Evolutionary conservation across 1,140 invertebrate species (phyloP).

Genomic region (Drosophila cardini): DNA sequence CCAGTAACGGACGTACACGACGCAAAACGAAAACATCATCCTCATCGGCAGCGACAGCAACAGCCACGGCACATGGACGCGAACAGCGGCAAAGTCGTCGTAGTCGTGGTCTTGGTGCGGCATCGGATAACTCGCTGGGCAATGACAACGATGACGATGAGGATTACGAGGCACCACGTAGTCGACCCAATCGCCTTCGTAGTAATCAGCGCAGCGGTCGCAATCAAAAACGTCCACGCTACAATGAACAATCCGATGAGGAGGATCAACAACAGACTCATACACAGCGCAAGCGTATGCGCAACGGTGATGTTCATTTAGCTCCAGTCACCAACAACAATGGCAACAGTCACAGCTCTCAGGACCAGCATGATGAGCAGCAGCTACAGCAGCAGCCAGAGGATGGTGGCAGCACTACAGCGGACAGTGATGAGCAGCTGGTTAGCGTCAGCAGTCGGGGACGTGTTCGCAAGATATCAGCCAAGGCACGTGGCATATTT

Average conservation of each 20-base stretch:
- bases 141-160: constrained; percentile 73
- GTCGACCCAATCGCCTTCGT: constrained; percentile 37
- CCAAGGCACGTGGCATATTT: constrained; percentile 90
- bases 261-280: constrained; percentile 84
- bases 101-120: constrained; percentile 49
- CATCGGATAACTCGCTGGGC: constrained; percentile 62
- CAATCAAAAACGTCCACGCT: constrained; percentile 86
- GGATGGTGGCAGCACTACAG: constrained; percentile 62
- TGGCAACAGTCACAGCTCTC: constrained; percentile 43
- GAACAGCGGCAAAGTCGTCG: constrained; percentile 51
- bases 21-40: constrained; percentile 59
- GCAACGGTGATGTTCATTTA: constrained; percentile 53
- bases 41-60: constrained; percentile 35
- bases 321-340: constrained; percentile 20
- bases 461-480: constrained; percentile 92
- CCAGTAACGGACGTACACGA: constrained; percentile 56
- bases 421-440: constrained; percentile 84
- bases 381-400: constrained; percentile 1
- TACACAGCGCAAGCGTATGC: constrained; percentile 50
- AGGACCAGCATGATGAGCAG: constrained; percentile 37
- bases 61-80: constrained; percentile 2
- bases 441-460: constrained; percentile 93
- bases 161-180: constrained; percentile 65
- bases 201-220: constrained; percentile 64
- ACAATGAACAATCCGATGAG: constrained; percentile 88